Evolutionary conservation across 2,113 vertebrate genomes (phyloP), one percentile per base, ranked within the genome.

Genomic region (Phocoena sinus): DNA sequence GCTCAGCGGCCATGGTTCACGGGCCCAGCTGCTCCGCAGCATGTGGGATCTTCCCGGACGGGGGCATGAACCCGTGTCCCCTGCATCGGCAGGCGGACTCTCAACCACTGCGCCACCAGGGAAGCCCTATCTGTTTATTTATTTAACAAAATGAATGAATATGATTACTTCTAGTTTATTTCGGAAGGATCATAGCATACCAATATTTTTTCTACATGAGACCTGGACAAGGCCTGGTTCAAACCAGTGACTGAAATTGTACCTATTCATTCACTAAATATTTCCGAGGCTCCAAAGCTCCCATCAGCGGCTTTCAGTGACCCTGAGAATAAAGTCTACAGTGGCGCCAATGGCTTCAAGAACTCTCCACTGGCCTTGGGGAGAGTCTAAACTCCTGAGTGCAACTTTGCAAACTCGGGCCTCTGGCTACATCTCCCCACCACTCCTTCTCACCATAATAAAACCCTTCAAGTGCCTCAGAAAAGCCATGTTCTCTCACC

Each of bases 291-390:
- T 17, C 53, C 47, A 13, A 3, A 28, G 70, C 18, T 23, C 38
- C 70, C 21, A 28, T 25, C 9, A 4, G 8, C 5, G 23, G 70
- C n/a, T 79, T 41, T 79, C 41, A 2, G 1, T 1, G 82, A 53
- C 88, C 13, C 31, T 89, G 53, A 17, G 53, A 36, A 60, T 53
- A 26, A 63, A 53, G 62, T 33, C 41, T 71, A 8, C 10, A 41
- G 21, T 6, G 41, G 31, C 2, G 4, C 62, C 17, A 21, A 1
- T 0, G 9, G n/a, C n/a, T 41, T 28, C 26, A 3, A 53, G 63
- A 6, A 11, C 38, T 79, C 28, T 87, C 63, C n/a, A 8, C 2
- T 14, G 6, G 9, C 8, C n/a, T 79, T 33, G 33, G 28, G 23
- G 44, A 50, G 6, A 79, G 26, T n/a, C 17, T 28, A 10, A 53